Evolutionary conservation across 2,888 invertebrate genomes (phyloP), one percentile per base, ranked within the genome.

Genomic region (Lasioglossum leucozonium): DNA sequence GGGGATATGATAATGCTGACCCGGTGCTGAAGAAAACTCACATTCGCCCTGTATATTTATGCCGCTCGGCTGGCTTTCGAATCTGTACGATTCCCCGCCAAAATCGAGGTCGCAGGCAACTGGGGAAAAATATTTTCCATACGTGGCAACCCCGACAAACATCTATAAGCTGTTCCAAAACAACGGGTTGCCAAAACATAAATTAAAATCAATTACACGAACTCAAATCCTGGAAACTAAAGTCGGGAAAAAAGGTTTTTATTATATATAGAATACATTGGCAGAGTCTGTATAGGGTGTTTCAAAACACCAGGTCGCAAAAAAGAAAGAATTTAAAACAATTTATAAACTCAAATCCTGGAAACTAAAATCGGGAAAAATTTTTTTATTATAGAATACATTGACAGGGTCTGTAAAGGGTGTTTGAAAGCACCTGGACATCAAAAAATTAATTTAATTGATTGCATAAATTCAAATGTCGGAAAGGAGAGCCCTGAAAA

Each of bases 1-100:
- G 47, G 87, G 86, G 86, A 86, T 83, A 87, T 83, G 86, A 86
- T 87, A 87, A 87, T 87, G 86, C 71, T 71, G 79, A 82, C 86
- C 86, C 69, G 22, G 67, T n/a, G 47, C 67, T 69, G 76, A 86
- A 77, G 82, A 87, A 86, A 83, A 79, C 85, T 79, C 44, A 13
- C 77, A 44, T 4, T 76, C 76, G 71, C 44, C 86, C 79, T 81
- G 77, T 86, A 86, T 82, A 86, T 86, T 86, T 86, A 82, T 51
- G 34, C 58, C 13, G 40, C 37, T 13, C 40, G n/a, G 44, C 37
- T 47, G 76, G 76, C 80, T 83, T 83, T 80, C 62, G 80, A 79
- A 86, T 78, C 71, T 18, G 26, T 11, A 37, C 58, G 42, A 40
- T 71, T 77, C n/a, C 6, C 13, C 13, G 13, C 26, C 26, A 5